Percentiles rank a stretch among this genome's conserved stretches.
Evolutionary conservation across 2,888 invertebrate genomes (phyloP).

Genomic region (Hybos culiciformis): DNA sequence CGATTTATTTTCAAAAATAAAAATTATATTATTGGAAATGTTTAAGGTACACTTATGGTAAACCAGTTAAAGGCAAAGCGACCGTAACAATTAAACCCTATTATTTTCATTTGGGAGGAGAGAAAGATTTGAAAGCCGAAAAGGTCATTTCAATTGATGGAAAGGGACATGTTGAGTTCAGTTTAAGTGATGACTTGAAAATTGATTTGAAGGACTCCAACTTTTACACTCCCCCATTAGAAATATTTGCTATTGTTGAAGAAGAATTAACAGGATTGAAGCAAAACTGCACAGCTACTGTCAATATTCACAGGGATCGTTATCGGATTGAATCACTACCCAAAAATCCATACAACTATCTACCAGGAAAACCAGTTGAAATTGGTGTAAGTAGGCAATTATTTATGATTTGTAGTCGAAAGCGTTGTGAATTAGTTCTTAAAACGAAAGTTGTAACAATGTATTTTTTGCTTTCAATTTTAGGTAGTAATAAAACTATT

Average conservation of each 20-base stretch:
- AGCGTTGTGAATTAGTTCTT: too few relatives aligned
- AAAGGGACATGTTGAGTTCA: constrained; percentile 55
- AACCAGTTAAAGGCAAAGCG: constrained; percentile 73
- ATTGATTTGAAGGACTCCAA: too few relatives aligned
- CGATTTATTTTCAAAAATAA: too few relatives aligned
- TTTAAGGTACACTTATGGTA: constrained; percentile 80
- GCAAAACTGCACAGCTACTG: constrained; percentile 60
- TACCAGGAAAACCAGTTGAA: constrained; percentile 72
- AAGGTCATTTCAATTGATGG: constrained; percentile 56
- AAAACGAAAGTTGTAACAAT: neutral
- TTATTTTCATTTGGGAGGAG: constrained; percentile 32
- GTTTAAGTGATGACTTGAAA: constrained; percentile 46
- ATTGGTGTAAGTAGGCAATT: constrained; percentile 67
- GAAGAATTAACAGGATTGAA: constrained; percentile 71
- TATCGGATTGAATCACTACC: constrained; percentile 53
- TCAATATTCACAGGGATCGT: constrained; percentile 63
- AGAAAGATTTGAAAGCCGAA: constrained; percentile 35
- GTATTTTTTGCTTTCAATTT: too few relatives aligned
- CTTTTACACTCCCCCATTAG: constrained; percentile 14
- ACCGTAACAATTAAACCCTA: constrained; percentile 67
- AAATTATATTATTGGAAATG: too few relatives aligned
- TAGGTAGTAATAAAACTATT: constrained; percentile 57
- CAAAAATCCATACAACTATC: constrained; percentile 62
- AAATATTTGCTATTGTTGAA: constrained; percentile 74
- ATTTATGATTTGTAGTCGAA: too few relatives aligned